Evolutionary conservation across 2,797 vertebrate species (phyloP).

Genomic region (Xenopus petersii): DNA sequence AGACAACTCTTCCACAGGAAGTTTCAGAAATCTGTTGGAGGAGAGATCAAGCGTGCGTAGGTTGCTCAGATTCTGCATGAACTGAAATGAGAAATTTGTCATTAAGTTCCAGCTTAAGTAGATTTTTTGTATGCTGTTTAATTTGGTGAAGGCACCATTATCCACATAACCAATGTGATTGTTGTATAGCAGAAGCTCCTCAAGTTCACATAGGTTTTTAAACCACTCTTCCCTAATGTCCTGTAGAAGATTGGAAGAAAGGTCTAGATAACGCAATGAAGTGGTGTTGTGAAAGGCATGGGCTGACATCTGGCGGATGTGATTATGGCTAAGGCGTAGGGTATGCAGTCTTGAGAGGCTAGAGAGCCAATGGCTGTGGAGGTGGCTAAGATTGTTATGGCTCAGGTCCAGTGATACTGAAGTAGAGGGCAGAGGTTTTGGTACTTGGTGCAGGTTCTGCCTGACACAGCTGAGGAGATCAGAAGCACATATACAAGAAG

Average conservation of each 20-base stretch:
- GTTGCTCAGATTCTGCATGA: constrained; percentile 71
- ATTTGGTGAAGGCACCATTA: constrained; percentile 65
- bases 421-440: constrained; percentile 61
- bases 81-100: constrained; percentile 81
- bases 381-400: constrained; percentile 73
- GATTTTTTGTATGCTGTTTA: constrained; percentile 70
- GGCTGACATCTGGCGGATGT: constrained; percentile 60
- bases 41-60: constrained; percentile 85
- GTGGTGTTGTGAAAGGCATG: constrained; percentile 77
- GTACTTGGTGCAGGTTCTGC: constrained; percentile 65
- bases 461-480: constrained; percentile 86
- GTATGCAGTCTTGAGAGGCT: constrained; percentile 72
- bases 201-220: constrained; percentile 68
- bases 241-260: constrained; percentile 82
- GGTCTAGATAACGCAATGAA: constrained; percentile 77
- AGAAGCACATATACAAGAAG: constrained; percentile 75
- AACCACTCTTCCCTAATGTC: constrained; percentile 75
- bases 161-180: constrained; percentile 78
- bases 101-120: constrained; percentile 89
- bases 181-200: constrained; percentile 85
- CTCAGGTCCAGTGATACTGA: constrained; percentile 80
- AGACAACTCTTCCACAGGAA: constrained; percentile 71
- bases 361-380: constrained; percentile 66
- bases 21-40: constrained; percentile 77
- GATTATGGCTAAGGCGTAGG: constrained; percentile 79